Conservation (phyloP, 2,888 invertebrate genomes). For the Polydrusus cervinus region DNA sequence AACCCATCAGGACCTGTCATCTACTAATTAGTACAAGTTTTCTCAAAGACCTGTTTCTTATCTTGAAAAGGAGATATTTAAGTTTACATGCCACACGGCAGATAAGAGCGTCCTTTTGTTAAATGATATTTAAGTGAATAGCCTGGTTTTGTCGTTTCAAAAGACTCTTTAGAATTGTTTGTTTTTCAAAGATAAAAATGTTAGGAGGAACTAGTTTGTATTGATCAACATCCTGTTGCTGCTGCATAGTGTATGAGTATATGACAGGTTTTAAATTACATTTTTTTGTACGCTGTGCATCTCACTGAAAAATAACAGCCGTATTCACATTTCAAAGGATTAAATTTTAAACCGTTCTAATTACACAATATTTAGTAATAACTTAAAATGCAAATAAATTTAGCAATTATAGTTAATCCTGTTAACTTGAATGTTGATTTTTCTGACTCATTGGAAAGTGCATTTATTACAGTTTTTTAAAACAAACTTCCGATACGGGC, state of each 20-base stretch:
- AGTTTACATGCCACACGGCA: conserved; percentile 14
- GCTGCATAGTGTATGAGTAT: neutral
- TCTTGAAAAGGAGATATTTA: conserved; percentile 18
- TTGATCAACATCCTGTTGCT: neutral
- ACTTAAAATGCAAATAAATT: too few relatives aligned
- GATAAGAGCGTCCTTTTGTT: conserved; percentile 31
- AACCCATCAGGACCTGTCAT: neutral
- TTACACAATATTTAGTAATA: too few relatives aligned
- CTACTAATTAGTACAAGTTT: conserved; percentile 31
- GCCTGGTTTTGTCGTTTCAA: conserved; percentile 32
- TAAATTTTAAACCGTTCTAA: too few relatives aligned
- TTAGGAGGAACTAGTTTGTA: neutral
- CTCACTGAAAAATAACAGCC: too few relatives aligned
- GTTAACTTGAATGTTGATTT: neutral
- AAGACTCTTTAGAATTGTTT: conserved; percentile 18
- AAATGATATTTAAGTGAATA: conserved; percentile 24
- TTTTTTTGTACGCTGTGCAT: neutral
- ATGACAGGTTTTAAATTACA: neutral
- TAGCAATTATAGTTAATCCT: neutral
- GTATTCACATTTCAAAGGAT: too few relatives aligned
- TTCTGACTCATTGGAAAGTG: neutral
- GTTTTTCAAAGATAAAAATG: conserved; percentile 9
- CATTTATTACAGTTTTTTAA: conserved; percentile 13
- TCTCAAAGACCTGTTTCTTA: conserved; percentile 10
- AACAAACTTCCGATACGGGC: conserved; percentile 6